phyloP scores from a whole-genome alignment of 2,797 vertebrate species.

The Tamandua tetradactyla region DNA sequence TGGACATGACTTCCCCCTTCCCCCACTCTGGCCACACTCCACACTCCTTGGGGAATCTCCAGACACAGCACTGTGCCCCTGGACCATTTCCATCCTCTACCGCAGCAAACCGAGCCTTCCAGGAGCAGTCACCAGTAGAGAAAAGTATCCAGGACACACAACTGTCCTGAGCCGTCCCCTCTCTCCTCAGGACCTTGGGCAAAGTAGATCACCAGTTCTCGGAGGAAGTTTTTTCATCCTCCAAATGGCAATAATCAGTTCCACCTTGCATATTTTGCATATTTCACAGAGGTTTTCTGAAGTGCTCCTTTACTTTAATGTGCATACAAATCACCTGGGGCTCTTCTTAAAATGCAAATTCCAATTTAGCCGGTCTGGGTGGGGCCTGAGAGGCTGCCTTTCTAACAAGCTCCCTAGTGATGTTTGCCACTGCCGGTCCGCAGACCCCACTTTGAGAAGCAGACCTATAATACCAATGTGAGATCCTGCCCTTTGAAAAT shows the following conservation, averaged over 20 bases:
- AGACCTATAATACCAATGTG: background rate
- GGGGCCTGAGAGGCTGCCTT: background rate
- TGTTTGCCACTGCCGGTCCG: background rate
- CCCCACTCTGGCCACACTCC: background rate
- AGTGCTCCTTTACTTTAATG: background rate
- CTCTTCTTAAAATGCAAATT: background rate
- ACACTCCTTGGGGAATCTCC: background rate
- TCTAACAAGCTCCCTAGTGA: background rate
- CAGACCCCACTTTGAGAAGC: background rate
- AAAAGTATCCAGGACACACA: background rate
- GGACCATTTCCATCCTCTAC: background rate
- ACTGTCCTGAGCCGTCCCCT: background rate
- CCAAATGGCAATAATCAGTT: background rate
- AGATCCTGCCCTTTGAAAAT: background rate
- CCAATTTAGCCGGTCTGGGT: background rate
- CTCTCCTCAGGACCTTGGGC: background rate
- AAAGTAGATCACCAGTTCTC: background rate
- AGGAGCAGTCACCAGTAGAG: background rate
- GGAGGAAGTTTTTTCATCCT: slow-evolving; percentile 1
- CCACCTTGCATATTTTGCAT: background rate
- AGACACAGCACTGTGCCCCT: background rate
- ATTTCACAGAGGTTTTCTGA: background rate
- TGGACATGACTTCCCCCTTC: background rate
- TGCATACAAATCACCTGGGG: background rate
- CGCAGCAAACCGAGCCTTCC: background rate